phyloP scores from a whole-genome alignment of 2,888 invertebrate genomes.

The Drosophila birchii region DNA sequence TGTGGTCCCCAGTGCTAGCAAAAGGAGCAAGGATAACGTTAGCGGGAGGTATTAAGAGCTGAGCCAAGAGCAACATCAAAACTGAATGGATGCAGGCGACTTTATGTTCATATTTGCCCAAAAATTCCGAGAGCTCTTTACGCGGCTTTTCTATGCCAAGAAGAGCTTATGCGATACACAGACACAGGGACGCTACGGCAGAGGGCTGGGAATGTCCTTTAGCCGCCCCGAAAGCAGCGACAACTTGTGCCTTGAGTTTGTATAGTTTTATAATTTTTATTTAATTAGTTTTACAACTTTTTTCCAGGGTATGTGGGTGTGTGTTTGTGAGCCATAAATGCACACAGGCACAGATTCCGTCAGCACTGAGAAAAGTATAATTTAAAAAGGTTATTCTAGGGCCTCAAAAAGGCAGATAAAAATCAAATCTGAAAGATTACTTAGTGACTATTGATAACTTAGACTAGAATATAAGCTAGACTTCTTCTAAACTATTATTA shows the following conservation, averaged over 20 bases:
- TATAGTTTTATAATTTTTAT: conserved; percentile 81
- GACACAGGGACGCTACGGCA: conserved; percentile 9
- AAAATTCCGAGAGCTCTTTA: conserved; percentile 68
- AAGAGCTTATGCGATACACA: conserved; percentile 46
- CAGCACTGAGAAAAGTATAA: conserved; percentile 15
- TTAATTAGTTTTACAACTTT: conserved; percentile 81
- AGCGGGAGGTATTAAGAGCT: conserved; percentile 52
- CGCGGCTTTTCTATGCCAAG: conserved; percentile 48
- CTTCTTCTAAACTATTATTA: neutral
- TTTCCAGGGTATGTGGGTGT: conserved; percentile 53
- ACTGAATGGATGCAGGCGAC: conserved; percentile 65
- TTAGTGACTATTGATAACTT: neutral
- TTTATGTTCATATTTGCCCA: conserved; percentile 68
- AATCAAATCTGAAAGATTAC: neutral
- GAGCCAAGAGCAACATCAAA: conserved; percentile 53
- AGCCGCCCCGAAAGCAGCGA: conserved; percentile 31
- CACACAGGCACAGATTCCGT: conserved; percentile 31
- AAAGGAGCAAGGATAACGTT: neutral
- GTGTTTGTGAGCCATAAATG: conserved; percentile 48
- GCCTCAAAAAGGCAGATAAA: too few species aligned
- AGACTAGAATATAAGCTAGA: neutral
- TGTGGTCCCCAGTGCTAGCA: conserved; percentile 14
- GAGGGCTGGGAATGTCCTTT: conserved; percentile 62
- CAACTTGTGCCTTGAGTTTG: conserved; percentile 74
- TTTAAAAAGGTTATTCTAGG: neutral